Base-by-base conservation (phyloP, 2,888 invertebrate species). In the Lasioglossum lativentre region DNA sequence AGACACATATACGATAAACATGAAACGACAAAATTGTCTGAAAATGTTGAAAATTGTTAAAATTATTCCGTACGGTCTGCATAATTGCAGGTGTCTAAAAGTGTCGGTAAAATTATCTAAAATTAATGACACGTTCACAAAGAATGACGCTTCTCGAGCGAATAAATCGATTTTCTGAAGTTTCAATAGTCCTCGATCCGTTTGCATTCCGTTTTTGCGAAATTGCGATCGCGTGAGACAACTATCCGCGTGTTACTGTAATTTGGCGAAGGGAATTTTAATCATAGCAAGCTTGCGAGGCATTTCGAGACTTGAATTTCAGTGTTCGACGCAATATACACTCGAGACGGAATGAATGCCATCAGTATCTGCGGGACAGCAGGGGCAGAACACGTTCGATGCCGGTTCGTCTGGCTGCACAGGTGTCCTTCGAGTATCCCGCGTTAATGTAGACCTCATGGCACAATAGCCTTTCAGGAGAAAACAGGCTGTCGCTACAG, bases 361-460 rank as follows among this genome's bases (percentile, higher is more conserved):
- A n/a, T 68, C 38, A 12, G 68, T 38, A 68, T 68, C 40, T 68
- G 47, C 70, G 63, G 27, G 73, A 52, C 52, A 75, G 52, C 34
- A 30, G 52, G 78, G 75, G 59, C 40, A 42, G 52, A 85, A 82
- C 83, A 77, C 59, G 83, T 78, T 70, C 68, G 30, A 80, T 59
- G 75, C 71, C 47, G 27, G 77, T 71, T 75, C 40, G 27, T 75
- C 71, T 38, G 66, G 73, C 10, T 27, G 73, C 79, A 84, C 84
- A 86, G 85, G 76, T 85, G 80, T 71, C 74, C 70, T 56, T 74
- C 76, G n/a, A 66, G 59, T 30, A 45, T 83, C 16, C 16, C 40
- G 45, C 45, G 52, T 71, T 72, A 72, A 80, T 56, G 77, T 59
- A 63, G 72, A 78, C 72, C 72, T 78, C 72, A 45, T 10, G 68